Evolutionary conservation across 2,888 invertebrate genomes (phyloP), one percentile per base, ranked within the genome.

Genomic region (Amiota communis): DNA sequence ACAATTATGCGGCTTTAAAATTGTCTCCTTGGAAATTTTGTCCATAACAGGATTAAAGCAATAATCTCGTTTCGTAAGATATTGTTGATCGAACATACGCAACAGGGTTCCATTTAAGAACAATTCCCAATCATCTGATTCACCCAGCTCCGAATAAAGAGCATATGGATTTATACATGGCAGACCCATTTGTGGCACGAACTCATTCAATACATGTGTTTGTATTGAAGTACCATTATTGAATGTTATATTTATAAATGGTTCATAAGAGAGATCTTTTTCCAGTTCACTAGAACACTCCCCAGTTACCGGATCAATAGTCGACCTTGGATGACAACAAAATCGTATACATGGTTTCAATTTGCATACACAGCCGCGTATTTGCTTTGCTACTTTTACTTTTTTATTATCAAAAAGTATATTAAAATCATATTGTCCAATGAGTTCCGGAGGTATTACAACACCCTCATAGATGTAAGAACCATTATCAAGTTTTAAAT

Each of bases 281-380:
- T 2, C 1, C 8, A 75, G 65, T 8, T 68, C 56, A 0, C 68
- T 72, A 2, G 13, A 51, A 51, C 80, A 80, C 10, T 10, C 23
- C 0, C 74, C 63, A 8, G 72, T 72, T 2, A 51, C 12, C 0
- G 46, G 11, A 1, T 57, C 59, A 10, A 78, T 72, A 2, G 23
- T 1, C 1, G 57, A 72, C 36, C 75, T 70, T n/a, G 8, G 23
- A 8, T 74, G 70, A 46, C 87, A 87, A 72, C 87, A 87, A 63
- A 86, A 36, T 12, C 67, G 51, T n/a, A 68, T 23, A 6, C 90
- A 90, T 1, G 80, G 72, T 69, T 81, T 86, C n/a, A 87, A 49
- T 6, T 80, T 53, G 69, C 87, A 87, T 23, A 82, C 76, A 63
- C 88, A 88, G 13, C 87, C 87, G 6, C 86, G 78, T 1, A 79